phyloP scores from a whole-genome alignment of 2,888 invertebrate genomes.

The Hydropsyche betteni region DNA sequence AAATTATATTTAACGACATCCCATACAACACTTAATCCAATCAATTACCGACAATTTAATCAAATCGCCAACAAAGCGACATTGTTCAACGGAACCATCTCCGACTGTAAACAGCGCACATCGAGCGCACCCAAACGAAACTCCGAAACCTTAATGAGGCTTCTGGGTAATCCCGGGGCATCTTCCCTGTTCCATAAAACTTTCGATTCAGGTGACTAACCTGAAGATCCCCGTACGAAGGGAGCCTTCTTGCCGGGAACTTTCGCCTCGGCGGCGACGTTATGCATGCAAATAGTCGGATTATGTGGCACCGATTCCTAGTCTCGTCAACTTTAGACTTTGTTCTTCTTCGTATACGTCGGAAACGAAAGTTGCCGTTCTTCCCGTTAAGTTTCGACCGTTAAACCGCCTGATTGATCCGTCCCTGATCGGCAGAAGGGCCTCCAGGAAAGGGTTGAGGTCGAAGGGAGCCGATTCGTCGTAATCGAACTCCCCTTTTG shows the following conservation, averaged over 20 bases:
- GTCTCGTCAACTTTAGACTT: constrained; percentile 19
- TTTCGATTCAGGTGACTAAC: constrained; percentile 37
- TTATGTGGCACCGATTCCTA: constrained; percentile 21
- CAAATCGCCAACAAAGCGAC: no score
- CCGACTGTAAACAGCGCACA: no score
- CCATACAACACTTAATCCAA: no score
- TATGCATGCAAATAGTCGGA: constrained; percentile 40
- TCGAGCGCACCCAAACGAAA: no score
- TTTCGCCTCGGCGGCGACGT: constrained; percentile 22
- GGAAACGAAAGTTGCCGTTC: constrained; percentile 23
- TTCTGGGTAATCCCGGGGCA: not conserved
- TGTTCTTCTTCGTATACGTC: not conserved
- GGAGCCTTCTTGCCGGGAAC: constrained; percentile 13
- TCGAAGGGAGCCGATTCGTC: constrained; percentile 11
- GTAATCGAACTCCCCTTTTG: constrained; percentile 26
- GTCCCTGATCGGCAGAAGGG: not conserved
- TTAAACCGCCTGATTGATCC: constrained; percentile 28
- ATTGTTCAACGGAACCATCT: no score
- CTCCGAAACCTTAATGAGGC: constrained; percentile 3
- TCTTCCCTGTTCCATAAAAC: constrained; percentile 28
- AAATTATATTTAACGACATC: no score
- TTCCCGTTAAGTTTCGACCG: constrained; percentile 14
- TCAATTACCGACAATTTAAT: no score
- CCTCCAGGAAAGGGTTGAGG: no score
- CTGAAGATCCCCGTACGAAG: constrained; percentile 17